Base-by-base conservation (phyloP, 1,140 invertebrate genomes). In the Heliconius hermathena region DNA sequence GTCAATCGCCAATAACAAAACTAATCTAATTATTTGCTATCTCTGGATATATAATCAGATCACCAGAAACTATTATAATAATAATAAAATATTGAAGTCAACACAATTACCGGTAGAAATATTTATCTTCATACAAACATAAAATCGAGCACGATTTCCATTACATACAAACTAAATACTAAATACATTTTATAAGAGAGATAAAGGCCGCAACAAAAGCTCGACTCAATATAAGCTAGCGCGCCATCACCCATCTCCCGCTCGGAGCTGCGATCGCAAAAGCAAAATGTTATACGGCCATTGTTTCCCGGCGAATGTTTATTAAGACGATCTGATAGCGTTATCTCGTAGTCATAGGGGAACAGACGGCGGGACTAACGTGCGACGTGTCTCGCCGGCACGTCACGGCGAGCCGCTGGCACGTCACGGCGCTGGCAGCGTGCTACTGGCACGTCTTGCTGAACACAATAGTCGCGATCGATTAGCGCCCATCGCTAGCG, bases 251-350 rank as follows among this genome's bases (percentile, higher is more conserved):
- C 84, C 81, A 85, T 87, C 84, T 82, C 41, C 41, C 76, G 74
- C 73, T 73, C 52, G 46, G 78, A 75, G 81, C 81, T 84, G 85
- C 87, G 87, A 87, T 87, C 88, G 80, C 89, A 84, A 87, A 83
- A 87, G 88, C 86, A 88, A 87, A 66, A 92, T 91, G 90, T 87
- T 93, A 93, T 89, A 91, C 90, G 89, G 71, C 85, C 86, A 89
- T 94, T 94, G 92, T 94, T 90, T 91, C 88, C 87, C 79, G 78
- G 85, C 86, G 84, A 91, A 92, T 94, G 92, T 94, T 93, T 92
- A 94, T 92, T 94, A 94, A 94, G 92, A 92, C 87, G 90, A 94
- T 94, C 92, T 89, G 92, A 94, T 94, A 94, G 71, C 85, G 84
- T 91, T 66, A 92, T 92, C 91, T 87, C 87, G 83, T 91, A 89